Percentiles rank a stretch among this genome's conserved stretches.
phyloP scores from a whole-genome alignment of 2,888 invertebrate genomes.

The Branchellion lobata region DNA sequence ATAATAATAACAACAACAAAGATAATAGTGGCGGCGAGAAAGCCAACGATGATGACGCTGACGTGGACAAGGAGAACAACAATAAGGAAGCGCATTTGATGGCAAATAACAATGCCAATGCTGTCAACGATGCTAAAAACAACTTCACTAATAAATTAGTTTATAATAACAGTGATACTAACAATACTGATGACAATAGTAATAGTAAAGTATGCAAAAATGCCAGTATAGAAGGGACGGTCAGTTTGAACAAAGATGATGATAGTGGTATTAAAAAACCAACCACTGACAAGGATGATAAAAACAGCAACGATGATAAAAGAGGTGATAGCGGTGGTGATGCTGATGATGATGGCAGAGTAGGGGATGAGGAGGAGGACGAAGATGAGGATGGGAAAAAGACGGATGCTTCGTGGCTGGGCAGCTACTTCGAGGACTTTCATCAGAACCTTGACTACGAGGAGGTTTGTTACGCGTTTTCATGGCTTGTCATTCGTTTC shows the following conservation, averaged over 20 bases:
- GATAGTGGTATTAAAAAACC: neutral
- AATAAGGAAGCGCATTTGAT: neutral
- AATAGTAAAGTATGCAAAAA: no score
- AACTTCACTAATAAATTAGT: no score
- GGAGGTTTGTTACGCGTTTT: no score
- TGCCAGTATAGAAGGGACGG: neutral
- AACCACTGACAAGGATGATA: no score
- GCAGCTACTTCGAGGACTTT: neutral
- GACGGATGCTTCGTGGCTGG: neutral
- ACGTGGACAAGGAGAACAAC: neutral
- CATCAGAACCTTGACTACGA: neutral
- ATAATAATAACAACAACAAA: neutral
- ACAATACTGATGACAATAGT: no score
- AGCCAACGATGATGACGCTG: neutral
- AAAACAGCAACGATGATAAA: no score
- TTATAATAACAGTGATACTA: no score
- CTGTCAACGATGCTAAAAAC: no score
- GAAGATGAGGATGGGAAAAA: neutral
- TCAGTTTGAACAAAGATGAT: neutral
- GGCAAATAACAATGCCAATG: no score
- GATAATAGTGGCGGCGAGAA: neutral
- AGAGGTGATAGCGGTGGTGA: no score
- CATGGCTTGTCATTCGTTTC: no score
- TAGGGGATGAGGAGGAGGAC: neutral
- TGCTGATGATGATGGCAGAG: neutral